phyloP scores from a whole-genome alignment of 1,140 invertebrate genomes.

The Goniozus legneri region DNA sequence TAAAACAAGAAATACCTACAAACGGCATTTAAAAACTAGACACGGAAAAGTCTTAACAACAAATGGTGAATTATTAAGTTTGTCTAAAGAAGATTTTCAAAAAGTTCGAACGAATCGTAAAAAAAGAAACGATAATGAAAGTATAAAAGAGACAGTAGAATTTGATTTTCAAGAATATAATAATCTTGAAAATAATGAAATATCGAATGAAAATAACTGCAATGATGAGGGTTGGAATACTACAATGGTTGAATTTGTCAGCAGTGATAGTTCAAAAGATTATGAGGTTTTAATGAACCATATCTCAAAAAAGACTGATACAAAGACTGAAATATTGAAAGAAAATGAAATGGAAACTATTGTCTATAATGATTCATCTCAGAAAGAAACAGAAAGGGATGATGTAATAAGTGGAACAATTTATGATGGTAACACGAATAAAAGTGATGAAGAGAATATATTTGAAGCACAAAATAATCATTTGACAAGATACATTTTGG shows the following conservation, averaged over 20 bases:
- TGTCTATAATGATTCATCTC: too few relatives aligned
- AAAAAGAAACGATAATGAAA: slow-evolving; percentile 25
- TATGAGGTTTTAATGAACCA: too few relatives aligned
- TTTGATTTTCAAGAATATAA: too few relatives aligned
- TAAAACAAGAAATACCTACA: slow-evolving; percentile 66
- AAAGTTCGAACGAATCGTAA: slow-evolving; percentile 54
- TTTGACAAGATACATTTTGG: slow-evolving; percentile 13
- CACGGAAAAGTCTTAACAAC: slow-evolving; percentile 63
- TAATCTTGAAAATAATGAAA: too few relatives aligned
- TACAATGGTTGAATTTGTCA: too few relatives aligned
- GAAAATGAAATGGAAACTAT: too few relatives aligned
- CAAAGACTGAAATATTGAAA: slow-evolving; percentile 30
- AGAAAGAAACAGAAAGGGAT: too few relatives aligned
- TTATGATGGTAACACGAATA: slow-evolving; percentile 2
- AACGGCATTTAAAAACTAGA: slow-evolving; percentile 60
- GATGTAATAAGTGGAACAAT: too few relatives aligned
- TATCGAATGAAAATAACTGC: too few relatives aligned
- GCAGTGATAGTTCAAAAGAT: too few relatives aligned
- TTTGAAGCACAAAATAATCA: slow-evolving; percentile 4
- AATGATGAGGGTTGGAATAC: too few relatives aligned
- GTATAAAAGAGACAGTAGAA: slow-evolving; percentile 11
- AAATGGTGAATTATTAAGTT: slow-evolving; percentile 55
- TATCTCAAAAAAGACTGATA: too few relatives aligned
- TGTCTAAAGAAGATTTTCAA: slow-evolving; percentile 59
- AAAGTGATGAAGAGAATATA: slow-evolving; percentile 4